phyloP scores from a whole-genome alignment of 2,888 invertebrate species.

The Uropetala carovei region DNA sequence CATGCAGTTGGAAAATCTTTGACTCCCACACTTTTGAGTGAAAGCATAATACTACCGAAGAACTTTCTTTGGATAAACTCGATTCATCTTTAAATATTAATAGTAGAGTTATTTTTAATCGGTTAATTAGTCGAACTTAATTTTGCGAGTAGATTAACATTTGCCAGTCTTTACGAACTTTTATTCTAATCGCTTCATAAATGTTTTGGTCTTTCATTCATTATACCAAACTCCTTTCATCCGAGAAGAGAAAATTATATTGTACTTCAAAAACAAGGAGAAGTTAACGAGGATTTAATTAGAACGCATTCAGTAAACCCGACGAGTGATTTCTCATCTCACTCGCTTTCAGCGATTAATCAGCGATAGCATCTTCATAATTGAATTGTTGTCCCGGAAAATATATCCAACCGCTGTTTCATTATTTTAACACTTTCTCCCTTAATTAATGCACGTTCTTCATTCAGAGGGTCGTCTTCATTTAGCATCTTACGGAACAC shows the following conservation, averaged over 20 bases:
- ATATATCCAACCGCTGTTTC: neutral
- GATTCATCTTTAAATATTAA: no score
- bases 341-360: neutral
- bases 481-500: neutral
- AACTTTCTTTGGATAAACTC: no score
- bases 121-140: neutral
- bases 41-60: no score
- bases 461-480: neutral
- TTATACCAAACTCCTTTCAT: neutral
- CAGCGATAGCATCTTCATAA: neutral
- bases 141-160: neutral
- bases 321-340: neutral
- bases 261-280: neutral
- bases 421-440: slow-evolving; percentile 13
- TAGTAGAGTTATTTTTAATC: no score
- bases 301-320: neutral
- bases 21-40: no score
- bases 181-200: neutral
- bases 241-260: neutral
- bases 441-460: neutral
- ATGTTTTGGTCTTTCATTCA: neutral
- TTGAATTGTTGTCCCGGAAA: neutral
- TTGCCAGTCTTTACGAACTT: neutral
- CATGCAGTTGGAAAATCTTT: no score
- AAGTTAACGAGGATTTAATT: neutral